phyloP scores from a whole-genome alignment of 2,797 vertebrate species.

The Trichosurus vulpecula region DNA sequence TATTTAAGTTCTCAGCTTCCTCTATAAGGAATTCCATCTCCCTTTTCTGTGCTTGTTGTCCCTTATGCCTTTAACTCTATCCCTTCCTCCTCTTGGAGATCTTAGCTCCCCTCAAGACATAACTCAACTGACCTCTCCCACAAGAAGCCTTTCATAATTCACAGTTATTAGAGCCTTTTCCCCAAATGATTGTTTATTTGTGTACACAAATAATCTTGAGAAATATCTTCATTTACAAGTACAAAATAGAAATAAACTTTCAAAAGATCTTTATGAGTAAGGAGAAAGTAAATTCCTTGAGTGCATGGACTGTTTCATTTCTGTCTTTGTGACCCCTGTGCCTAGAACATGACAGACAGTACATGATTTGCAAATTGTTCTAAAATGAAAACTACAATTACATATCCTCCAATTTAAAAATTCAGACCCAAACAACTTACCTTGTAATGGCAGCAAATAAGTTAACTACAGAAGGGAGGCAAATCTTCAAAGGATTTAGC shows the following conservation, averaged over 20 bases:
- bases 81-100: background rate
- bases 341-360: background rate
- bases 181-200: background rate
- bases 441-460: conserved; percentile 97
- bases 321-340: background rate
- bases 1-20: background rate
- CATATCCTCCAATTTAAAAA: background rate
- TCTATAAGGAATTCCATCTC: background rate
- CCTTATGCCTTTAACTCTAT: background rate
- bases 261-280: too few species aligned
- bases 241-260: too few species aligned
- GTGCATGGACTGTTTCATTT: background rate
- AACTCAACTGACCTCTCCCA: background rate
- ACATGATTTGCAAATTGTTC: background rate
- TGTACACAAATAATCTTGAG: background rate
- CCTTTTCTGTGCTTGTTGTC: background rate
- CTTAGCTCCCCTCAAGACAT: background rate
- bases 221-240: too few species aligned
- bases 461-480: conserved; percentile 92
- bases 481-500: conserved; percentile 96
- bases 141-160: background rate
- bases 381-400: background rate
- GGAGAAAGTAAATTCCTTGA: background rate
- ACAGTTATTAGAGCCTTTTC: background rate
- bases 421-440: conserved; percentile 78